These are phyloP conservation scores for Pristionchus fissidentatus DNA, from an alignment of 2,888 invertebrate genomes.

Conservation along the genomic window DNA sequence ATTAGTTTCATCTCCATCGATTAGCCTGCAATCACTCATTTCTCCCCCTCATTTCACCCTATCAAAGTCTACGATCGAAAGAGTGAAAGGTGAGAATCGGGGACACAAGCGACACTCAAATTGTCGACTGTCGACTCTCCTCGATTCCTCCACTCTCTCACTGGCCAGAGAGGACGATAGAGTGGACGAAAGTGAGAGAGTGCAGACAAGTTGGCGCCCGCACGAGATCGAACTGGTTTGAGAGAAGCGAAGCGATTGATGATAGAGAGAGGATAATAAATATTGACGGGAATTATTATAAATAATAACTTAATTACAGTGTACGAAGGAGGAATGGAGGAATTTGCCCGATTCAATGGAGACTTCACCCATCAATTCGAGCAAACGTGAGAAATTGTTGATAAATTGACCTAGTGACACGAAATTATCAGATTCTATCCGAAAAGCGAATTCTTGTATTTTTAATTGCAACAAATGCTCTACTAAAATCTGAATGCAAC, in stretches of 20 bases:
- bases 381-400: background rate
- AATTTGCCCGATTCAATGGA: background rate
- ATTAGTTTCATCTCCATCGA: background rate
- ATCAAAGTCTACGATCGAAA: background rate
- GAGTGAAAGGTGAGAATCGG: constrained; percentile 36
- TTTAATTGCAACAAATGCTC: background rate
- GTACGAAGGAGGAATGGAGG: constrained; percentile 17
- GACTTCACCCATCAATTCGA: background rate
- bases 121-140: background rate
- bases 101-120: constrained; percentile 20
- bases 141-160: background rate
- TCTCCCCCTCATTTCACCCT: background rate
- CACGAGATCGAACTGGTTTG: constrained; percentile 31
- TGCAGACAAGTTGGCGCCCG: background rate
- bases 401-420: background rate
- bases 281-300: background rate
- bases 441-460: background rate
- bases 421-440: background rate
- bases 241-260: background rate
- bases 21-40: too few relatives aligned
- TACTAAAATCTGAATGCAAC: background rate
- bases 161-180: background rate
- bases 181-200: background rate
- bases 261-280: background rate
- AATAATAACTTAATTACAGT: background rate